phyloP scores from a whole-genome alignment of 2,888 invertebrate species.

The Agrochola circellaris region DNA sequence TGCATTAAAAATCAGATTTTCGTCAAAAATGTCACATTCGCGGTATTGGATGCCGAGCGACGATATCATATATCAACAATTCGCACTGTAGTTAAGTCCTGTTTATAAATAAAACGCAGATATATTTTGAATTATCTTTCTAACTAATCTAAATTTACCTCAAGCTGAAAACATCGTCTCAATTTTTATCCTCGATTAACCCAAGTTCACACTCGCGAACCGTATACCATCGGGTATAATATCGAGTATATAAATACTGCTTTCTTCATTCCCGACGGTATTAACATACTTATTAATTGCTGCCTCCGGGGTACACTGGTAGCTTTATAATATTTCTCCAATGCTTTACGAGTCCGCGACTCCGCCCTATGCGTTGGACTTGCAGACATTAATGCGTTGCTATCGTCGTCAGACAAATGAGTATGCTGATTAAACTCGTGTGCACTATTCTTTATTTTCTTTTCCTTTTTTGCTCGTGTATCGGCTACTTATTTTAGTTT shows the following conservation, averaged over 20 bases:
- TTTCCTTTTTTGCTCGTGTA: slow-evolving; percentile 60
- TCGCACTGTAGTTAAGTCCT: background rate
- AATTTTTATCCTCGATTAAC: slow-evolving; percentile 63
- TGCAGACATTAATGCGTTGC: slow-evolving; percentile 76
- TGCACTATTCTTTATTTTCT: slow-evolving; percentile 76
- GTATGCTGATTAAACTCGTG: slow-evolving; percentile 84
- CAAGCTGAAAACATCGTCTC: slow-evolving; percentile 28
- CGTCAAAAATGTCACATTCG: no score
- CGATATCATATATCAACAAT: background rate
- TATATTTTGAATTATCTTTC: slow-evolving; percentile 4
- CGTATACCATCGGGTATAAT: slow-evolving; percentile 68
- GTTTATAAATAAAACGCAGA: background rate
- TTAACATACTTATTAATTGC: slow-evolving; percentile 89
- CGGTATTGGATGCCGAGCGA: no score
- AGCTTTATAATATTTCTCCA: slow-evolving; percentile 86
- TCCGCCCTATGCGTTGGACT: slow-evolving; percentile 82
- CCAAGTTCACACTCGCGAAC: slow-evolving; percentile 74
- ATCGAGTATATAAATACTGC: slow-evolving; percentile 70
- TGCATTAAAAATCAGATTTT: no score
- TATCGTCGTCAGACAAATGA: slow-evolving; percentile 83
- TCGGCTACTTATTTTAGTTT: slow-evolving; percentile 59
- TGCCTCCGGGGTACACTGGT: slow-evolving; percentile 87
- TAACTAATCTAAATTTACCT: slow-evolving; percentile 20
- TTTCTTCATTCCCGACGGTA: slow-evolving; percentile 74
- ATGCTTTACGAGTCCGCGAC: slow-evolving; percentile 82